A percentile compares a stretch with the other conserved stretches of the same genome.
These are phyloP conservation scores for Uropsilus gracilis DNA, from an alignment of 2,113 vertebrate genomes.

Conservation along the genomic window DNA sequence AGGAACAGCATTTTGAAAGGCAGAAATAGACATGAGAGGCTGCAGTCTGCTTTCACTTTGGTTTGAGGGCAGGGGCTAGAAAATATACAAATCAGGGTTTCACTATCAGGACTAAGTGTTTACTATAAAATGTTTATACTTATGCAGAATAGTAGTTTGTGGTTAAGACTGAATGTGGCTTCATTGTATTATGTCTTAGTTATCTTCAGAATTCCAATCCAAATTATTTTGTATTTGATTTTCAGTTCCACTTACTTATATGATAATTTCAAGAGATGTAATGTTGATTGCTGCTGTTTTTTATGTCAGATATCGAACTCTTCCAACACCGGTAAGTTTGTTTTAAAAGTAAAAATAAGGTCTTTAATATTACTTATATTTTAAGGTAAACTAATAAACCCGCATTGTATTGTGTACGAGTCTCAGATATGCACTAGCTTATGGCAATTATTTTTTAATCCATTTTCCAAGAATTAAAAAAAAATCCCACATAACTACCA, in stretches of 20 bases:
- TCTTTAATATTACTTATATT: neutral
- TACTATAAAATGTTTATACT: neutral
- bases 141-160: neutral
- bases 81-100: neutral
- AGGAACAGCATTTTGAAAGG: neutral
- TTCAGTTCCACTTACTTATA: slow-evolving; percentile 93
- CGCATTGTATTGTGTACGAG: neutral
- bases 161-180: neutral
- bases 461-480: neutral
- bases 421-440: slow-evolving; percentile 16
- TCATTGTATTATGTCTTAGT: slow-evolving; percentile 13
- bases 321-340: slow-evolving; percentile 95
- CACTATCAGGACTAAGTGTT: neutral
- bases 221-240: slow-evolving; percentile 71
- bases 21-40: neutral
- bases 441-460: slow-evolving; percentile 22
- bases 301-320: slow-evolving; percentile 97
- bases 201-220: slow-evolving; percentile 49
- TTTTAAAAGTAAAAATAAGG: slow-evolving; percentile 25
- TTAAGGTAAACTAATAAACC: neutral
- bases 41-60: neutral
- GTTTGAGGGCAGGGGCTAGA: neutral
- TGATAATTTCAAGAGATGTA: slow-evolving; percentile 94
- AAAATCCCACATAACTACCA: neutral
- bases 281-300: slow-evolving; percentile 96